phyloP scores from a whole-genome alignment of 1,140 invertebrate genomes.

The Diprion similis region DNA sequence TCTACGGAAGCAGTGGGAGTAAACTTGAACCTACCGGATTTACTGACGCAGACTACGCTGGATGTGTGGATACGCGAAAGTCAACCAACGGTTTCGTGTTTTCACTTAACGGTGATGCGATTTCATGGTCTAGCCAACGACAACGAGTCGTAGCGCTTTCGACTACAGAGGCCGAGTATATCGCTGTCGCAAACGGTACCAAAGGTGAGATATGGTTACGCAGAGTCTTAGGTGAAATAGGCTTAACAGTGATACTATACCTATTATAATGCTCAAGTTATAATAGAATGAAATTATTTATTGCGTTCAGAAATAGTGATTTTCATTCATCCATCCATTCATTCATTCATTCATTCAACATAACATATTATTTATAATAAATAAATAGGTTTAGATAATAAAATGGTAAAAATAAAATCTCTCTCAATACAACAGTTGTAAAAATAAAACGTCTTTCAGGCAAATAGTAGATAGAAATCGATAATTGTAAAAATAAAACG shows the following conservation, averaged over 20 bases:
- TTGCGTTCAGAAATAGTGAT: no score
- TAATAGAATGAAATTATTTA: no score
- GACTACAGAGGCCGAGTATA: constrained; percentile 53
- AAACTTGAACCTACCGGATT: constrained; percentile 10
- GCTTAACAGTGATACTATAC: constrained; percentile 12
- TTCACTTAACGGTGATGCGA: constrained; percentile 15
- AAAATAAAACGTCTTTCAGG: no score
- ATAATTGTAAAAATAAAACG: no score
- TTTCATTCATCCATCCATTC: no score
- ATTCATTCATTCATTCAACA: no score
- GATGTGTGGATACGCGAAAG: constrained; percentile 18
- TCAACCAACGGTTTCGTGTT: constrained; percentile 27
- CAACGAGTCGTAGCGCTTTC: constrained; percentile 22
- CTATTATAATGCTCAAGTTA: no score
- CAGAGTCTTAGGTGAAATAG: constrained; percentile 24
- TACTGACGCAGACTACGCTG: constrained; percentile 24
- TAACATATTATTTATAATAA: no score
- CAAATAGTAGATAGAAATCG: no score
- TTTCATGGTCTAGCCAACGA: constrained; percentile 23
- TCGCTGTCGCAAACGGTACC: constrained; percentile 38
- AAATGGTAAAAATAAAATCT: no score
- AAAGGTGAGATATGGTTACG: constrained; percentile 39
- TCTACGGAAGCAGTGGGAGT: constrained; percentile 19
- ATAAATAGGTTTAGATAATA: no score
- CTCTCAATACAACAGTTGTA: no score